These are phyloP conservation scores for Nannoperca obscura DNA, from an alignment of 2,797 vertebrate species.

Conservation along the genomic window DNA sequence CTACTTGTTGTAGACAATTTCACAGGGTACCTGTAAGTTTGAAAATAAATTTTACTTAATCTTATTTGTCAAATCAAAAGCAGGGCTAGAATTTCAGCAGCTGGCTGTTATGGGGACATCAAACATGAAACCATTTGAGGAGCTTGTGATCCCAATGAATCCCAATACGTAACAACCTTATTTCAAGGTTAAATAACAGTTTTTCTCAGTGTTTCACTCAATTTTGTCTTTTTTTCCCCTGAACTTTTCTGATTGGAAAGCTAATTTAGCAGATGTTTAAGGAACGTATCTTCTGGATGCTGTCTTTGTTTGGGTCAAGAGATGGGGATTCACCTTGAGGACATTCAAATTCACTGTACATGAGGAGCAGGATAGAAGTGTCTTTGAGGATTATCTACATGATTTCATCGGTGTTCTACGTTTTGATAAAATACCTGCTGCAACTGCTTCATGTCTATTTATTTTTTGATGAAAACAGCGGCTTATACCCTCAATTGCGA, in stretches of 20 bases:
- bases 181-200: neutral
- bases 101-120: neutral
- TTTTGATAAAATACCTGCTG: conserved; percentile 9
- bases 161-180: neutral
- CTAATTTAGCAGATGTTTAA: neutral
- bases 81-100: neutral
- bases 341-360: neutral
- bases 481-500: conserved; percentile 20
- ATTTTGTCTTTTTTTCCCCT: neutral
- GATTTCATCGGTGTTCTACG: neutral
- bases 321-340: neutral
- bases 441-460: conserved; percentile 5
- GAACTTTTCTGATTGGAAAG: neutral
- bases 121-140: neutral
- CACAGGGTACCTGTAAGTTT: neutral
- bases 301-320: neutral
- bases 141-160: neutral
- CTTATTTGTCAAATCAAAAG: neutral
- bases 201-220: neutral
- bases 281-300: neutral
- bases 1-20: neutral
- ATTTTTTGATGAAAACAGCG: conserved; percentile 42
- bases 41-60: neutral
- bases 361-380: neutral
- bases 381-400: neutral